Conservation (phyloP, 2,113 vertebrate genomes). For the Atractosteus spatula region DNA sequence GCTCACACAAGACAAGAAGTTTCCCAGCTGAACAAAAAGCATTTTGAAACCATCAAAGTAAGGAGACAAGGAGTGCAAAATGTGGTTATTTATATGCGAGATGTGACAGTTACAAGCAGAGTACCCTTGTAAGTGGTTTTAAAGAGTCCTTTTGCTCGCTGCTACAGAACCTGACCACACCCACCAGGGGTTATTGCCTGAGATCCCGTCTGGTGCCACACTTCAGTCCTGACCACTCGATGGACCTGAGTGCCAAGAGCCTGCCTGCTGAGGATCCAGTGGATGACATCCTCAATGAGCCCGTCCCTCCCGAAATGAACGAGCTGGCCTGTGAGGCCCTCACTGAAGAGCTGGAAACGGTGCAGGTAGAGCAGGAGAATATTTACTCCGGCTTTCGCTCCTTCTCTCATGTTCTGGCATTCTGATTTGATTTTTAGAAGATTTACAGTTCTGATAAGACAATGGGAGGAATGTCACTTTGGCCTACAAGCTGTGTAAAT, state of each 20-base stretch:
- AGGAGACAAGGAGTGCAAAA: background rate
- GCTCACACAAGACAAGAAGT: slow-evolving; percentile 81
- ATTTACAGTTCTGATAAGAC: background rate
- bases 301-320: slow-evolving; percentile 76
- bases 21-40: slow-evolving; percentile 86
- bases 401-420: no score
- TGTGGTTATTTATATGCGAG: background rate
- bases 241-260: slow-evolving; percentile 41
- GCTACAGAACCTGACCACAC: slow-evolving; percentile 84
- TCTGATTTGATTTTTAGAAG: no score
- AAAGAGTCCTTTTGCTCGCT: background rate
- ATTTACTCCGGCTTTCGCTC: background rate
- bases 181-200: slow-evolving; percentile 81
- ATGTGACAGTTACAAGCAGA: background rate
- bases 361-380: slow-evolving; percentile 70
- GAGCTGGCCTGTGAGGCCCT: slow-evolving; percentile 83
- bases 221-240: slow-evolving; percentile 69
- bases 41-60: slow-evolving; percentile 89
- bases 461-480: background rate
- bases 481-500: background rate
- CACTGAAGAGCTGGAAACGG: slow-evolving; percentile 78
- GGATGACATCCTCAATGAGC: slow-evolving; percentile 74
- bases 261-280: slow-evolving; percentile 17
- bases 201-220: slow-evolving; percentile 67
- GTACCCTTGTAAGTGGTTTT: background rate